Base-by-base conservation (phyloP, 1,140 invertebrate species). In the Drosophila virilis region DNA sequence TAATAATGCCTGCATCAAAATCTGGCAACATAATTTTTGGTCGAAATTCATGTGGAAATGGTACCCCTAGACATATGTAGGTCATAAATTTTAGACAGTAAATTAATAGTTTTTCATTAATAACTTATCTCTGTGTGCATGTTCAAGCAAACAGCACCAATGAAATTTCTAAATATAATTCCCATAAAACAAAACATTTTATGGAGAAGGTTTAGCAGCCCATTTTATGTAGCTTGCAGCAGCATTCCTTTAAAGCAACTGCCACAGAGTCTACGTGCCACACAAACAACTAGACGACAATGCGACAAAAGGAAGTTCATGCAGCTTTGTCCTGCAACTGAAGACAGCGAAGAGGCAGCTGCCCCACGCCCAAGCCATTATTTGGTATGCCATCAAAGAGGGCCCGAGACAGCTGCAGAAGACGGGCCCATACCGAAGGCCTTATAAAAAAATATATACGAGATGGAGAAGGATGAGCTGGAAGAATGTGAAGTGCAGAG, bases 251-350 rank as follows among this genome's bases (percentile, higher is more conserved):
- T 48, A 71, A 51, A 64, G 64, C 72, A 64, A 37, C 45, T 67
- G 62, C 50, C 52, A 72, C 13, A 52, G 58, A 45, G 66, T 58
- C 65, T 75, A 70, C 59, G 40, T 65, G 43, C 62, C 46, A 66
- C 46, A 66, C 50, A 55, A 42, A 57, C 50, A 57, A 42, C 12
- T 66, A 51, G 51, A 62, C 51, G 60, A 69, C 51, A 84, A 65
- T 86, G 69, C 77, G 62, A 80, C 74, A 80, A 80, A 77, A 81
- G 74, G 74, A 85, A 85, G 78, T 68, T 70, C 72, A 74, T 74
- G 65, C 43, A 42, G 71, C 62, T 65, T 22, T 57, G 40, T 7
- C n/a, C 52, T 55, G 13, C 13, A 46, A 33, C 40, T 35, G 13
- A 54, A 55, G 52, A 55, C 50, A 52, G 45, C 17, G 45, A 8